Evolutionary conservation across 35 echinoderm and acorn worm genomes (phyloP).

Genomic region (Apostichopus californicus): DNA sequence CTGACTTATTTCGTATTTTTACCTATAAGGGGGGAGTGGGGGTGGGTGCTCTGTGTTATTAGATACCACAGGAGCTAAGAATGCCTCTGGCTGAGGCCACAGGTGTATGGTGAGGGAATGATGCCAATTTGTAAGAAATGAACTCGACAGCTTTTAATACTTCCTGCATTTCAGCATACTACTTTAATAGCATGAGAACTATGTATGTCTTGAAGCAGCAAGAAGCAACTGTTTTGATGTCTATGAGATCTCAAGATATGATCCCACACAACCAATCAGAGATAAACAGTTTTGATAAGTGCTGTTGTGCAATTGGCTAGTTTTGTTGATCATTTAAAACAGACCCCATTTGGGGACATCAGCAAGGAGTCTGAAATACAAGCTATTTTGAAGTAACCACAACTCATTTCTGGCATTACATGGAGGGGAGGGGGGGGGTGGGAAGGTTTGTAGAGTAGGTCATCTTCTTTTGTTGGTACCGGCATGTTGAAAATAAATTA

Average conservation of each 20-base stretch:
- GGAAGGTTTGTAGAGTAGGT: not conserved
- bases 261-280: slow-evolving; percentile 35
- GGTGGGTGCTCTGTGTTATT: too few species aligned
- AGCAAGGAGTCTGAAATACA: slow-evolving; percentile 34
- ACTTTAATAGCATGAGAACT: not conserved
- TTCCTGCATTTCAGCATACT: not conserved
- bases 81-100: too few species aligned
- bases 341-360: not conserved
- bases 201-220: not conserved
- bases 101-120: too few species aligned
- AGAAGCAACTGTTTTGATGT: slow-evolving; percentile 18
- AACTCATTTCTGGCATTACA: not conserved
- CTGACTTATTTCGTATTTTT: too few species aligned
- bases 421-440: not conserved
- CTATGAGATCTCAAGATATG: not conserved
- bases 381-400: not conserved
- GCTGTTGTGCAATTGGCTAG: slow-evolving; percentile 15
- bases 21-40: too few species aligned
- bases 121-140: too few species aligned
- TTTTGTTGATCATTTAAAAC: slow-evolving; percentile 11
- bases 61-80: too few species aligned
- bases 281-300: not conserved
- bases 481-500: too few species aligned
- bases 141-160: not conserved
- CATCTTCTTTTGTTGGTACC: too few species aligned